Percentiles rank a stretch among this genome's conserved stretches.
Conservation (phyloP, 1,140 invertebrate genomes). For the Olivierus martensii region DNA sequence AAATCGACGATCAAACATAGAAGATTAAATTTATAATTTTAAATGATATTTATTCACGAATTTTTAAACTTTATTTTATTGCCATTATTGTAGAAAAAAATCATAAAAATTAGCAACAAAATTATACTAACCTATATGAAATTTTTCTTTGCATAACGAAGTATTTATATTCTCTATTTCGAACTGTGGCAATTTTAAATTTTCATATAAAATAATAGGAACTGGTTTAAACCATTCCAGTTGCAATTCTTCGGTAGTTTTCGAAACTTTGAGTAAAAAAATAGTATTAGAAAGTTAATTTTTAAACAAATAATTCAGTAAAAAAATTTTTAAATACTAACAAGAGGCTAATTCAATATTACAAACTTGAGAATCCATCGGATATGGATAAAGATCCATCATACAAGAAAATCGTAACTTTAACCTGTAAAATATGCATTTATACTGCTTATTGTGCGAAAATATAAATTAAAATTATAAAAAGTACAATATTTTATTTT, state of each 20-base stretch:
- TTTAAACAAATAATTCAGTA: slow-evolving; percentile 5
- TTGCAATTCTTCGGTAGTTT: slow-evolving; percentile 46
- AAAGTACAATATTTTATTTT: not conserved
- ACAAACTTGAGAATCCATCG: slow-evolving; percentile 42
- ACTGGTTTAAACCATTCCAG: slow-evolving; percentile 56
- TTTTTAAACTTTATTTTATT: too few relatives aligned
- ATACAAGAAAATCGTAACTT: slow-evolving; percentile 46
- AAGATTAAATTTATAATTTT: too few relatives aligned
- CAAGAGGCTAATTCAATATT: slow-evolving; percentile 46
- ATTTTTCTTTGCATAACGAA: slow-evolving; percentile 37
- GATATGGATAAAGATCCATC: slow-evolving; percentile 46
- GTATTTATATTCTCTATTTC: slow-evolving; percentile 26
- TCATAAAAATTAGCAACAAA: too few relatives aligned
- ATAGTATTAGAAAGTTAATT: slow-evolving; percentile 5
- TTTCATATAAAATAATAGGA: slow-evolving; percentile 54
- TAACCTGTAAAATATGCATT: slow-evolving; percentile 31
- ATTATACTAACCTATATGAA: slow-evolving; percentile 37
- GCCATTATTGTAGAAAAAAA: too few relatives aligned
- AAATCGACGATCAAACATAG: too few relatives aligned
- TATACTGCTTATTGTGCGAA: not conserved
- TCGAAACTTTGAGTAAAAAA: slow-evolving; percentile 33
- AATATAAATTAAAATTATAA: not conserved
- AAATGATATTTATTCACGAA: too few relatives aligned
- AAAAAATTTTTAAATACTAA: slow-evolving; percentile 24
- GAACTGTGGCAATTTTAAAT: slow-evolving; percentile 64